Evolutionary conservation across 2,113 vertebrate genomes (phyloP).

Genomic region (Microtus richardsoni): DNA sequence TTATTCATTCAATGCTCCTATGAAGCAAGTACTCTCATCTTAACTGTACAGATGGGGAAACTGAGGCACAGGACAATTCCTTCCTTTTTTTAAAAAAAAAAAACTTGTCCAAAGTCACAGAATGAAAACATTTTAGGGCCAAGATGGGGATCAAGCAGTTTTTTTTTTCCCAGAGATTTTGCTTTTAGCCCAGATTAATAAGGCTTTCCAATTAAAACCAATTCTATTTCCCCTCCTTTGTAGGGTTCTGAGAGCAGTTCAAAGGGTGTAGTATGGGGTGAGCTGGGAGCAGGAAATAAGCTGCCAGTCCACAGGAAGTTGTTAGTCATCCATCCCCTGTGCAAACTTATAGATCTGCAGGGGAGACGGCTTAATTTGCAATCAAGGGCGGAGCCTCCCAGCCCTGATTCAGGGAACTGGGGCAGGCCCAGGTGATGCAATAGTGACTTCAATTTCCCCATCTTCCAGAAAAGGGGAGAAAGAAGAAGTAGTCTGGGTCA

Average conservation of each 20-base stretch:
- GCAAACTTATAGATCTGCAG: not conserved
- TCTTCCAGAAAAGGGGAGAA: not conserved
- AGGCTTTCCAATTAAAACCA: not conserved
- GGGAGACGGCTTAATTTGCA: conserved; percentile 34
- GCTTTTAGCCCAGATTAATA: not conserved
- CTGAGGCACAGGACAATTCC: not conserved
- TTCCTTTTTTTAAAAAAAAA: not conserved
- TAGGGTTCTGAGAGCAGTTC: conserved; percentile 27
- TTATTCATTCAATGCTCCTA: not conserved
- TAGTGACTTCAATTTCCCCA: not conserved
- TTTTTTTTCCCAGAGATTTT: not conserved
- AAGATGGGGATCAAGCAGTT: not conserved
- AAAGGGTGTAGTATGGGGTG: not conserved
- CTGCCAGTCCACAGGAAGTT: not conserved
- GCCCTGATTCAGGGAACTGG: not conserved
- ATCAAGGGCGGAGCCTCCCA: not conserved
- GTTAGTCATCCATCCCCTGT: not conserved
- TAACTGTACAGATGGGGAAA: not conserved
- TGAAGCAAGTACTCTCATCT: not conserved
- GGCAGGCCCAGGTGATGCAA: conserved; percentile 61
- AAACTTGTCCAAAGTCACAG: not conserved
- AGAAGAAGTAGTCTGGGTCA: conserved; percentile 65
- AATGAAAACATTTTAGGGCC: not conserved
- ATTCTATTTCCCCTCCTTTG: conserved; percentile 9
- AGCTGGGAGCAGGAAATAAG: not conserved